phyloP scores from a whole-genome alignment of 2,888 invertebrate genomes.

The Hanleya hanleyi region DNA sequence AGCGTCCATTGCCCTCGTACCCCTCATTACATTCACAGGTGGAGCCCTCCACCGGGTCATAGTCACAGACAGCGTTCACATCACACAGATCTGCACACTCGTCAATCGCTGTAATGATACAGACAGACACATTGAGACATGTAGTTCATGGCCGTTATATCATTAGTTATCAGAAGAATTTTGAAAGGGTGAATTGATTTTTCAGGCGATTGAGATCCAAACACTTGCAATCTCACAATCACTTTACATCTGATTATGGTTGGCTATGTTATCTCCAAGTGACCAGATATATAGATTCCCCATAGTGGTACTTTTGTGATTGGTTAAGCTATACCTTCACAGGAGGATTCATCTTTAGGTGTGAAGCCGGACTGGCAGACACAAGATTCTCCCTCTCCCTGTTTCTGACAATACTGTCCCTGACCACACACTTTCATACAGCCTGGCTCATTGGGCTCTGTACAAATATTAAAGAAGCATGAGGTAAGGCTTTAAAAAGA shows the following conservation, averaged over 20 bases:
- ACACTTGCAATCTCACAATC: too few relatives aligned
- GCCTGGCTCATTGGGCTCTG: not conserved
- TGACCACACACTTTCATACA: not conserved
- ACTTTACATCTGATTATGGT: too few relatives aligned
- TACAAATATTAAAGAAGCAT: not conserved
- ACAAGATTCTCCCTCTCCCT: not conserved
- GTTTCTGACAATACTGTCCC: not conserved
- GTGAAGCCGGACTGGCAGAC: not conserved
- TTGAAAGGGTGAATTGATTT: too few relatives aligned
- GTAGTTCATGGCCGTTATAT: too few relatives aligned
- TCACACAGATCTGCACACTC: not conserved
- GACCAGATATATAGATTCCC: too few relatives aligned
- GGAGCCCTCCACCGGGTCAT: constrained; percentile 27
- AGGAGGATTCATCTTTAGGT: not conserved
- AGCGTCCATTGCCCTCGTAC: constrained; percentile 19
- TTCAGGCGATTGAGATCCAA: too few relatives aligned
- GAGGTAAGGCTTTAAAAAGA: not conserved
- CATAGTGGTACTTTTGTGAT: too few relatives aligned
- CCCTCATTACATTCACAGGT: constrained; percentile 35
- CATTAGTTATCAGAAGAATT: too few relatives aligned
- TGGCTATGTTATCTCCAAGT: too few relatives aligned
- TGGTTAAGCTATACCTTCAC: too few relatives aligned
- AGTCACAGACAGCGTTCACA: constrained; percentile 27
- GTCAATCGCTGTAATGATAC: not conserved
- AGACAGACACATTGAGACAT: too few relatives aligned